Evolutionary conservation across 2,113 vertebrate genomes (phyloP).

Genomic region (Rhinogobius similis): DNA sequence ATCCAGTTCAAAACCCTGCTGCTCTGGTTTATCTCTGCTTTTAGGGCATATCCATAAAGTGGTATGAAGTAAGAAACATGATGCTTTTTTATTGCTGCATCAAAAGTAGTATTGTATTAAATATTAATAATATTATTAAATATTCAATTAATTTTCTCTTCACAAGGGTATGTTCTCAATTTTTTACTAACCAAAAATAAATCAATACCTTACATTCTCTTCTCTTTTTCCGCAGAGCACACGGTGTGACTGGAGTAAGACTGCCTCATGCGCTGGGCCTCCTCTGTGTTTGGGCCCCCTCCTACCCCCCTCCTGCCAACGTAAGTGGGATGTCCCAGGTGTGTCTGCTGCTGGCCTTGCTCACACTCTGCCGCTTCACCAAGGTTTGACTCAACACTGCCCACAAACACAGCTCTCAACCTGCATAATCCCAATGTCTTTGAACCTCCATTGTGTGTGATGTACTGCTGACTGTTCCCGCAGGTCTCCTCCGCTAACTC

Average conservation of each 20-base stretch:
- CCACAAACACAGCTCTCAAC: background rate
- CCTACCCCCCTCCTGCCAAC: conserved; percentile 53
- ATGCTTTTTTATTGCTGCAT: too few species aligned
- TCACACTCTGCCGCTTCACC: conserved; percentile 74
- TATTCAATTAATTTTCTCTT: too few species aligned
- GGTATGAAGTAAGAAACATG: too few species aligned
- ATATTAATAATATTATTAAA: too few species aligned
- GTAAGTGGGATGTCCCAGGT: conserved; percentile 77
- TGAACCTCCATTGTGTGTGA: background rate
- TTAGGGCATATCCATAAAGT: too few species aligned
- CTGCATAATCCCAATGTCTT: background rate
- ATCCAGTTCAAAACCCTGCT: too few species aligned
- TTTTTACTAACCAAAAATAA: too few species aligned
- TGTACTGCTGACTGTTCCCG: background rate
- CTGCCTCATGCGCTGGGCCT: conserved; percentile 67
- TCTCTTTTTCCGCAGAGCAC: conserved; percentile 31
- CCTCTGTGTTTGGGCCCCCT: conserved; percentile 53
- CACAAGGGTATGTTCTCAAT: too few species aligned
- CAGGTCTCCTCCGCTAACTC: conserved; percentile 71
- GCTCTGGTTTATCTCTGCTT: too few species aligned
- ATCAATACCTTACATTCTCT: too few species aligned
- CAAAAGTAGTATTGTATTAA: too few species aligned
- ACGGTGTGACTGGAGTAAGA: conserved; percentile 30
- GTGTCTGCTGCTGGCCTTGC: conserved; percentile 68
- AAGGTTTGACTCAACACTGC: conserved; percentile 66